Conservation (phyloP, 2,113 vertebrate species). For the Gymnogyps californianus region DNA sequence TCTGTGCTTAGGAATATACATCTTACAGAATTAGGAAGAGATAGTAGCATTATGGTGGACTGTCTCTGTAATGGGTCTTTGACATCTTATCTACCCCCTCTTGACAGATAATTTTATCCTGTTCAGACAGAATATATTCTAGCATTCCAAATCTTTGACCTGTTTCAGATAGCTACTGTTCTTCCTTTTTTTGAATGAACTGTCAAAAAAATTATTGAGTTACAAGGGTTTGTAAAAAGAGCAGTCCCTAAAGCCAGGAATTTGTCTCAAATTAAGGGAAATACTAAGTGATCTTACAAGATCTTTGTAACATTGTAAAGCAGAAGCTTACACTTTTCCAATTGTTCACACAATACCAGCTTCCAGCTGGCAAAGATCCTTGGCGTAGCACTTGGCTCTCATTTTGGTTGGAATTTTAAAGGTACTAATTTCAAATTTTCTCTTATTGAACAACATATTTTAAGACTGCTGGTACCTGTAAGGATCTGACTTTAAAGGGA, state of each 20-base stretch:
- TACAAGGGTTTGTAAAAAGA: background rate
- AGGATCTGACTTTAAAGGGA: background rate
- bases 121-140: background rate
- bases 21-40: background rate
- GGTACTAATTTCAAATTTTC: background rate
- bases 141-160: background rate
- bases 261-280: background rate
- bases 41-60: background rate
- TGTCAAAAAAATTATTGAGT: background rate
- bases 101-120: background rate
- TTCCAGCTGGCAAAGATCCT: background rate
- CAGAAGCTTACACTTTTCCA: background rate
- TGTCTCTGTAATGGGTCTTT: background rate
- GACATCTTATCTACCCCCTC: background rate
- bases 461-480: background rate
- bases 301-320: background rate
- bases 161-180: background rate
- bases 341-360: background rate
- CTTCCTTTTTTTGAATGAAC: background rate
- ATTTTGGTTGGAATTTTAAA: background rate
- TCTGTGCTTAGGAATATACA: background rate
- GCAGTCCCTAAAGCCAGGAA: background rate
- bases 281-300: background rate
- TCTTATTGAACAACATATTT: background rate
- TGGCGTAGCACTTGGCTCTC: background rate